Evolutionary conservation across 2,797 vertebrate species (phyloP), one percentile per base, ranked within the genome.

Genomic region (Hyperoplus lanceolatus): DNA sequence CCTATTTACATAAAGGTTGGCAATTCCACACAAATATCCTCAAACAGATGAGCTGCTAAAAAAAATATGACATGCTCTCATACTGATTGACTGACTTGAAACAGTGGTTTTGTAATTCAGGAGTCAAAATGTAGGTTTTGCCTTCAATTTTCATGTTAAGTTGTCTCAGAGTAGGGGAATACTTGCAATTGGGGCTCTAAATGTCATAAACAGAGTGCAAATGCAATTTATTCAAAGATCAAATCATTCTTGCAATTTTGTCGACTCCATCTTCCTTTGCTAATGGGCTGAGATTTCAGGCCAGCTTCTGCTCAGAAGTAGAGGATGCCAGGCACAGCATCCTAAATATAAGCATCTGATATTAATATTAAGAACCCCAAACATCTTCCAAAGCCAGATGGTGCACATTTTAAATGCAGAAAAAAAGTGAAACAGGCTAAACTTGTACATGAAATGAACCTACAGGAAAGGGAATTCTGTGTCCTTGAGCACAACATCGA

Each of bases 321-420:
- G 65, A 63, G n/a, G 77, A 56, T 45, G 53, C n/a, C 64, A 75
- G 48, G n/a, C 39, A 36, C 39, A 70, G 38, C 12, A 41, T 71
- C 58, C 11, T 70, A 59, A 79, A 73, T 64, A 50, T 56, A 74
- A 77, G 49, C 10, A 73, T 71, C 57, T 79, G 36, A 64, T 77
- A 73, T 71, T 59, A 64, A 74, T 67, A 65, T 62, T 12, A 80
- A 83, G 43, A 76, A 79, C n/a, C 18, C 16, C 3, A 70, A 63
- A 72, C 11, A n/a, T 21, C 38, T 48, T 50, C 9, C 7, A 70
- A 54, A 10, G 14, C 18, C 29, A 76, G 48, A 50, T 66, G 58
- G 46, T 49, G 50, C 12, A 9, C 36, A 75, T 46, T 80, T 66
- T 14, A 46, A 58, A 64, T 66, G 62, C 10, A 49, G 18, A 45